phyloP scores from a whole-genome alignment of 35 echinoderm and acorn worm species.

The Apostichopus japonicus region DNA sequence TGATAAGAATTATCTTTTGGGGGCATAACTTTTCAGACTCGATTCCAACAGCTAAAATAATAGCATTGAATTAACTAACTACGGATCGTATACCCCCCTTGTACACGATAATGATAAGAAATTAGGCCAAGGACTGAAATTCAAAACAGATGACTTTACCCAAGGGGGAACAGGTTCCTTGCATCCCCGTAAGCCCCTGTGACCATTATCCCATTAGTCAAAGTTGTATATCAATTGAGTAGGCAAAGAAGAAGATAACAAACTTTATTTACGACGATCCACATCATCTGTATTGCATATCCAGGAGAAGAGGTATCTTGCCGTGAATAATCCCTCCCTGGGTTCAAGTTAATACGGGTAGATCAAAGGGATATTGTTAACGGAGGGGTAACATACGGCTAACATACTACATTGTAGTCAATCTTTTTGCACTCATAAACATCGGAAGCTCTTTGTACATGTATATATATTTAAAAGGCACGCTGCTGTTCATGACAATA shows the following conservation, averaged over 20 bases:
- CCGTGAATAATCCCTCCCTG: neutral
- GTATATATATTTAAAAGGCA: too few species aligned
- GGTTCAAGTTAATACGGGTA: neutral
- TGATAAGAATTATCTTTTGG: neutral
- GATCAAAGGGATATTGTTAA: neutral
- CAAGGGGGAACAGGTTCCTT: neutral
- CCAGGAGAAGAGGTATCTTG: neutral
- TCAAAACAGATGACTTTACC: slow-evolving; percentile 17
- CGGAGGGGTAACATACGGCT: neutral
- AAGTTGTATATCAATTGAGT: neutral
- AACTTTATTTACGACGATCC: too few species aligned
- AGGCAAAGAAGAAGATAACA: neutral
- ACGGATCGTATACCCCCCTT: neutral
- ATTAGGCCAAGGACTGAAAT: slow-evolving; percentile 49
- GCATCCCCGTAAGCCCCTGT: neutral
- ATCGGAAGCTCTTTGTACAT: too few species aligned
- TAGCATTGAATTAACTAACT: neutral
- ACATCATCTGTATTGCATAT: neutral
- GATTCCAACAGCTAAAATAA: slow-evolving; percentile 5
- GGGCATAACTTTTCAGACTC: neutral
- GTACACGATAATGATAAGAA: slow-evolving; percentile 3
- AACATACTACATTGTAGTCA: neutral
- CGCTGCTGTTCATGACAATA: too few species aligned
- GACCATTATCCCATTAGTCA: slow-evolving; percentile 5
- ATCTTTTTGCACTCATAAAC: too few species aligned